phyloP scores from a whole-genome alignment of 2,888 invertebrate genomes.

The Dasypolia templi region DNA sequence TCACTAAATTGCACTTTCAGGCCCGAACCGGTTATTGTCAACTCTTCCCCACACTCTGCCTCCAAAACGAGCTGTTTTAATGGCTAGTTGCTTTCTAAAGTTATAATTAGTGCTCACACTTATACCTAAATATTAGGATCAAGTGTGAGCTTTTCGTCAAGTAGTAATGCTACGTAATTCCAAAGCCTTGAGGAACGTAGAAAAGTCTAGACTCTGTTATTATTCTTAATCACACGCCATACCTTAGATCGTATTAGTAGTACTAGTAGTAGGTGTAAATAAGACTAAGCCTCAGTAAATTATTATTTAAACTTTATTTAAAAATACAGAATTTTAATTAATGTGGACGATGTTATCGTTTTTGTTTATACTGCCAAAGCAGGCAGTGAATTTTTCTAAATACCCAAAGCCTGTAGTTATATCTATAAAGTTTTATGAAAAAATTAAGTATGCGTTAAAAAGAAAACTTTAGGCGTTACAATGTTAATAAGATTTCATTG shows the following conservation, averaged over 20 bases:
- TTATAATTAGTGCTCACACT: conserved; percentile 32
- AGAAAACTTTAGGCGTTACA: conserved; percentile 37
- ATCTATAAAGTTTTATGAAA: not conserved
- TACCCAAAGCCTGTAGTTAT: not conserved
- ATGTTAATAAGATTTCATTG: conserved; percentile 50
- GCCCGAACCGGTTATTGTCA: conserved; percentile 60
- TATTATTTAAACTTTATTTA: not conserved
- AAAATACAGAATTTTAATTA: not conserved
- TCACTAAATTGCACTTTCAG: conserved; percentile 66
- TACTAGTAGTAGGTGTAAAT: not conserved
- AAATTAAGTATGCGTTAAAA: conserved; percentile 2
- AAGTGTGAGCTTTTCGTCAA: conserved; percentile 14
- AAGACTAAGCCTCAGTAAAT: not conserved
- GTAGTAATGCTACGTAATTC: not conserved
- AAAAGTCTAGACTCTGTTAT: not conserved
- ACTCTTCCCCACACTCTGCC: conserved; percentile 25
- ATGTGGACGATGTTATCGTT: not conserved
- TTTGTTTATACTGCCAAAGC: not conserved
- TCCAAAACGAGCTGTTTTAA: conserved; percentile 39
- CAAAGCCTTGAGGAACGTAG: not conserved
- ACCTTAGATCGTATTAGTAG: not conserved
- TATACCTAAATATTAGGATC: conserved; percentile 30
- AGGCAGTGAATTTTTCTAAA: not conserved
- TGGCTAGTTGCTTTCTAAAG: conserved; percentile 44
- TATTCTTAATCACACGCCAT: conserved; percentile 1